Conservation (phyloP, 2,888 invertebrate genomes). For the Macrophya annulata region DNA sequence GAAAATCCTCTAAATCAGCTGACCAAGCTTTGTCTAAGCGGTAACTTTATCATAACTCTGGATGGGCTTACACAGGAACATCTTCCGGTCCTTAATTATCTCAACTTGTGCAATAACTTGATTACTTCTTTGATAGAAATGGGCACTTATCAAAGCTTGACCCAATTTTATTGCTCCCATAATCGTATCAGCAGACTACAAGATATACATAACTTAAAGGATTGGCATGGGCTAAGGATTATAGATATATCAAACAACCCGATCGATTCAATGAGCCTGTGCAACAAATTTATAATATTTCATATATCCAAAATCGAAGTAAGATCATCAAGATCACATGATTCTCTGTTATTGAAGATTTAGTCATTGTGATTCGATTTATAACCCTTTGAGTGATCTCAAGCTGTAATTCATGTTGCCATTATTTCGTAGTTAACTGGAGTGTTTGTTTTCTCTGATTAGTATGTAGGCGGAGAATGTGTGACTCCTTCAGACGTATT, state of each 20-base stretch:
- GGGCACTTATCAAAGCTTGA: constrained; percentile 60
- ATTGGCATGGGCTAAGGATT: constrained; percentile 60
- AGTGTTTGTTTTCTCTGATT: constrained; percentile 36
- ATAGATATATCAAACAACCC: constrained; percentile 63
- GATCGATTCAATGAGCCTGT: constrained; percentile 54
- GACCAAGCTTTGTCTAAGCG: constrained; percentile 60
- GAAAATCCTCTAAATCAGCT: constrained; percentile 60
- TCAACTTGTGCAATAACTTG: constrained; percentile 64
- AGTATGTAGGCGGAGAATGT: constrained; percentile 60
- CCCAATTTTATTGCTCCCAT: constrained; percentile 65
- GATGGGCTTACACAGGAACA: constrained; percentile 60
- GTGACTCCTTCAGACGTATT: constrained; percentile 58
- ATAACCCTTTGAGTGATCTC: neutral
- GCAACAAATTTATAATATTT: constrained; percentile 62
- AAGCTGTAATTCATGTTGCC: neutral
- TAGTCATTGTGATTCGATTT: neutral
- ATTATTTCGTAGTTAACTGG: neutral
- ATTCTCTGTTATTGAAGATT: neutral
- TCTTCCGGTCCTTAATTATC: constrained; percentile 61
- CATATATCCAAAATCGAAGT: constrained; percentile 56
- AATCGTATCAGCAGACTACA: constrained; percentile 60
- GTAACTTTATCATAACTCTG: constrained; percentile 60
- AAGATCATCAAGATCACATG: neutral
- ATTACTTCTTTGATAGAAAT: constrained; percentile 61
- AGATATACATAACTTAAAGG: constrained; percentile 63